Evolutionary conservation across 1,140 invertebrate species (phyloP).

Genomic region (Drosophila hydei): DNA sequence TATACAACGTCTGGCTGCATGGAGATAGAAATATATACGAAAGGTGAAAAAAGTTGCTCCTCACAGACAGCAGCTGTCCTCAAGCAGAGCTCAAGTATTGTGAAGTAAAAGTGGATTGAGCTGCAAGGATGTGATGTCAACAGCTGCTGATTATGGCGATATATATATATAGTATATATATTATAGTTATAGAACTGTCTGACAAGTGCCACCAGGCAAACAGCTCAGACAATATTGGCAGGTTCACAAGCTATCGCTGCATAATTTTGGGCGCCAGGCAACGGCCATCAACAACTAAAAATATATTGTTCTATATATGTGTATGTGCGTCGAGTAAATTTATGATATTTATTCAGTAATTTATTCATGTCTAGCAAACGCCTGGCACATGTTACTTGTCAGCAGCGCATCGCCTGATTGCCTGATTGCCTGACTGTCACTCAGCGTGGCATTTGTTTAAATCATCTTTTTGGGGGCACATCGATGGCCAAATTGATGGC

Average conservation of each 20-base stretch:
- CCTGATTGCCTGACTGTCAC: conserved; percentile 47
- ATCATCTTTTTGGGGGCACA: conserved; percentile 51
- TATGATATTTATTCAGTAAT: conserved; percentile 79
- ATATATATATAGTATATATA: neutral
- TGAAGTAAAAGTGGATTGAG: conserved; percentile 24
- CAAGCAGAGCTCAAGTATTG: neutral
- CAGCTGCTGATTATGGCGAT: conserved; percentile 7
- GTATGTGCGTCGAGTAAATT: conserved; percentile 37
- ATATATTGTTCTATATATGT: conserved; percentile 38
- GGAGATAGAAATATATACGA: neutral
- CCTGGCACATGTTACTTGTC: conserved; percentile 46
- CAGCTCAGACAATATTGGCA: conserved; percentile 13
- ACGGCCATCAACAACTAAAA: conserved; percentile 57
- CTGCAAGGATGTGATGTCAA: neutral
- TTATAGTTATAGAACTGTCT: neutral
- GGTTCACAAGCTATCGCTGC: conserved; percentile 41
- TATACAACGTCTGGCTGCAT: neutral
- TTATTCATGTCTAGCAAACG: conserved; percentile 57
- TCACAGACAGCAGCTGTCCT: conserved; percentile 5
- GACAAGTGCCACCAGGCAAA: too few species aligned
- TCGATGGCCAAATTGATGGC: conserved; percentile 44
- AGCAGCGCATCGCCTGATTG: conserved; percentile 5
- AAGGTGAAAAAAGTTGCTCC: conserved; percentile 2
- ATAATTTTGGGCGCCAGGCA: conserved; percentile 65
- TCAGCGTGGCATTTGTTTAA: conserved; percentile 68